phyloP scores from a whole-genome alignment of 2,888 invertebrate genomes.

The Drosophila niveifrons region DNA sequence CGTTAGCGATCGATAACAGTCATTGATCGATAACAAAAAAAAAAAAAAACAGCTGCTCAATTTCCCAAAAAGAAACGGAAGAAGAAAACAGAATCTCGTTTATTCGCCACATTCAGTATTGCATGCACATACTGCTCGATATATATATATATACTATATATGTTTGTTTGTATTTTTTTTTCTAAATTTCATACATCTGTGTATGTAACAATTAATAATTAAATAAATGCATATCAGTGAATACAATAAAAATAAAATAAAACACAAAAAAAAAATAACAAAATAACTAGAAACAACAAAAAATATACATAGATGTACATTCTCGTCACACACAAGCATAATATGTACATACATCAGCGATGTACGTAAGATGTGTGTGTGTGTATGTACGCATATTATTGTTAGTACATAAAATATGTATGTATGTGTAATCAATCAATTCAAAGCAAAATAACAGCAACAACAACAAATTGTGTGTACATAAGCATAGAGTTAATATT shows the following conservation, averaged over 20 bases:
- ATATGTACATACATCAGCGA: conserved; percentile 4
- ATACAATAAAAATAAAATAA: conserved; percentile 61
- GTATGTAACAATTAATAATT: conserved; percentile 56
- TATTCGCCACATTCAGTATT: conserved; percentile 11
- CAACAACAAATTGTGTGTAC: conserved; percentile 49
- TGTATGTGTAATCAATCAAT: conserved; percentile 62
- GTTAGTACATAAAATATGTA: conserved; percentile 52
- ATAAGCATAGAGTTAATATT: conserved; percentile 62
- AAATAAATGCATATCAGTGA: conserved; percentile 75
- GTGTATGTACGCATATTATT: conserved; percentile 38
- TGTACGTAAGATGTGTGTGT: conserved; percentile 39
- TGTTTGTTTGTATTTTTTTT: conserved; percentile 8
- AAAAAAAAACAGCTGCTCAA: no score
- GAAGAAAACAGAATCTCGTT: neutral
- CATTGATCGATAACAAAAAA: neutral
- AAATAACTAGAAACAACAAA: conserved; percentile 7
- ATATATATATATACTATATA: conserved; percentile 7
- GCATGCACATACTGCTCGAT: conserved; percentile 10
- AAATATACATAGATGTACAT: conserved; percentile 25
- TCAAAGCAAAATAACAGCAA: conserved; percentile 26
- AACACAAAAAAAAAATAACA: conserved; percentile 7
- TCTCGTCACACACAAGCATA: conserved; percentile 29
- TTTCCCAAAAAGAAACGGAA: conserved; percentile 4
- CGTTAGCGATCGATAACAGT: conserved; percentile 8
- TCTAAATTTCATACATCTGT: conserved; percentile 24